These are phyloP conservation scores for Gymnocephalus cernua DNA, from an alignment of 2,113 vertebrate genomes.

Conservation along the genomic window DNA sequence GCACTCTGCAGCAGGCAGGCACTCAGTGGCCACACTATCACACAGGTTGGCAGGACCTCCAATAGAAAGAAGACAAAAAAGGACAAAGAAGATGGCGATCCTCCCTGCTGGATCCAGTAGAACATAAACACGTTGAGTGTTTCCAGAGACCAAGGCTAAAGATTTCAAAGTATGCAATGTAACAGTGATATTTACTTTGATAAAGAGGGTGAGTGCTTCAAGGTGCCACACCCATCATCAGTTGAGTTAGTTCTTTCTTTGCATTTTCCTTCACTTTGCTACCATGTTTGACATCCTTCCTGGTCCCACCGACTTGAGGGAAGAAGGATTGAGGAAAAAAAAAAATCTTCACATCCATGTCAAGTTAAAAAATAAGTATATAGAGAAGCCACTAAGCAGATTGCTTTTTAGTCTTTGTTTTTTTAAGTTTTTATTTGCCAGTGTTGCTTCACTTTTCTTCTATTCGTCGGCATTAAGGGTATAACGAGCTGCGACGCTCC, in stretches of 20 bases:
- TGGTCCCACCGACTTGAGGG: conserved; percentile 69
- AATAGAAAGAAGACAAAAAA: conserved; percentile 31
- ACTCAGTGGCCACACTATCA: conserved; percentile 85
- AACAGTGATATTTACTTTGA: conserved; percentile 86
- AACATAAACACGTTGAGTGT: conserved; percentile 58
- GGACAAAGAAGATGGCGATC: conserved; percentile 42
- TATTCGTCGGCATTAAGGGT: conserved; percentile 80
- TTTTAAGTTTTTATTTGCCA: conserved; percentile 74
- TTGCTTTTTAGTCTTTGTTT: conserved; percentile 78
- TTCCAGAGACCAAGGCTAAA: conserved; percentile 80
- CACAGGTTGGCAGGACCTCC: conserved; percentile 80
- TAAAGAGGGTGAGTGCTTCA: conserved; percentile 60
- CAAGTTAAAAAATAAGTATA: conserved; percentile 75
- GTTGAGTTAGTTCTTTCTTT: conserved; percentile 70
- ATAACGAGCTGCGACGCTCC: conserved; percentile 68
- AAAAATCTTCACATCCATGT: conserved; percentile 71
- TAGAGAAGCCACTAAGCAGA: conserved; percentile 75
- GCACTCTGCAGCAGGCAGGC: conserved; percentile 84
- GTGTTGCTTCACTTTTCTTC: conserved; percentile 75
- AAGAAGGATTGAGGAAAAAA: conserved; percentile 48
- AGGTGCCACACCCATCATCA: conserved; percentile 53
- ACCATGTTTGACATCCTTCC: conserved; percentile 77
- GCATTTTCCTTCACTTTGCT: conserved; percentile 84
- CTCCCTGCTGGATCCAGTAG: conserved; percentile 76
- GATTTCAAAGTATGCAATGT: conserved; percentile 79